Percentiles rank a stretch among this genome's conserved stretches.
Evolutionary conservation across 2,888 invertebrate species (phyloP).

Genomic region (Yponomeuta plumbellus): DNA sequence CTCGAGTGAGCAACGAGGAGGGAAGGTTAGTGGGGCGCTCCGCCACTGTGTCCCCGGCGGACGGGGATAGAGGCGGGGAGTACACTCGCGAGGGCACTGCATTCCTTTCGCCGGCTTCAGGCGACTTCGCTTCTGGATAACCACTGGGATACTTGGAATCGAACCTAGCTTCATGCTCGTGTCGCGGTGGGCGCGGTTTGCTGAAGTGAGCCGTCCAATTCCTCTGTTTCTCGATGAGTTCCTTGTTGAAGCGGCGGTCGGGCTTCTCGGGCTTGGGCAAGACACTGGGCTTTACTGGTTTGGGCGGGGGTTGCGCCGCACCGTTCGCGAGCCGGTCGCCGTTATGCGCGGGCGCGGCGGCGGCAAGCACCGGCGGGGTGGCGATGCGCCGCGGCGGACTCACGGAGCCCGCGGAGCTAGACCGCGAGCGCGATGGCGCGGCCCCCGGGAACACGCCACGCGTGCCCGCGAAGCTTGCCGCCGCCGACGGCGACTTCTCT

Average conservation of each 20-base stretch:
- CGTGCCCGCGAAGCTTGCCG: conserved; percentile 74
- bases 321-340: conserved; percentile 64
- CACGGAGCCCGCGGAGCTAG: conserved; percentile 81
- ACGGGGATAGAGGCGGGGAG: conserved; percentile 73
- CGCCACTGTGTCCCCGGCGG: conserved; percentile 75
- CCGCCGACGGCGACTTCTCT: conserved; percentile 77
- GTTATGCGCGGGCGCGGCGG: conserved; percentile 56
- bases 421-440: conserved; percentile 77
- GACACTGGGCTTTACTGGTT: conserved; percentile 73
- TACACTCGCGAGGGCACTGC: conserved; percentile 64
- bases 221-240: conserved; percentile 91
- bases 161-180: conserved; percentile 47
- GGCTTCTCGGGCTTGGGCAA: conserved; percentile 88
- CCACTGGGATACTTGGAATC: conserved; percentile 54
- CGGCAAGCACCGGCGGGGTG: conserved; percentile 66
- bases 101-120: conserved; percentile 55
- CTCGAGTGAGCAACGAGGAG: conserved; percentile 53
- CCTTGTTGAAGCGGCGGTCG: conserved; percentile 88
- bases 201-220: conserved; percentile 96
- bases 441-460: conserved; percentile 66
- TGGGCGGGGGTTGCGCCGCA: conserved; percentile 62
- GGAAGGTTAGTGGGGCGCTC: conserved; percentile 65
- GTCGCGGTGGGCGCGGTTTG: conserved; percentile 79
- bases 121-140: conserved; percentile 58
- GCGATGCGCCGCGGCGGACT: conserved; percentile 75